A percentile compares a stretch with the other conserved stretches of the same genome.
phyloP scores from a whole-genome alignment of 2,888 invertebrate species.

The Drosophila macrospina region DNA sequence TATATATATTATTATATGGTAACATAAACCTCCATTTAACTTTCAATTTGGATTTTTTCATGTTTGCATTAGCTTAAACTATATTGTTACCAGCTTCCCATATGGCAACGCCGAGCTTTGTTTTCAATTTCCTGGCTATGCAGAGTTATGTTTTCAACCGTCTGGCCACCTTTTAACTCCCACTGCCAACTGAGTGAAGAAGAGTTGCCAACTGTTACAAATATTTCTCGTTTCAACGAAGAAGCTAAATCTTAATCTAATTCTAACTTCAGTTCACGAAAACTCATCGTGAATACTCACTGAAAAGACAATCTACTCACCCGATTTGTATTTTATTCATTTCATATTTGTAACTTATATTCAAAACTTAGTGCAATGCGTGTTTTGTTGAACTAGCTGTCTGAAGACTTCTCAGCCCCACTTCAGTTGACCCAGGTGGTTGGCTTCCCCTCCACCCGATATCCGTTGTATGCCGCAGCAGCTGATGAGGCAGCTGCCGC shows the following conservation, averaged over 20 bases:
- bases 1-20: no score
- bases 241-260: neutral
- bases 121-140: no score
- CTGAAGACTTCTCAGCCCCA: conserved; percentile 3
- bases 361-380: conserved; percentile 40
- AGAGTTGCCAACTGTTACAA: neutral
- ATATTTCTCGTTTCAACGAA: neutral
- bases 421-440: conserved; percentile 82
- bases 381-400: conserved; percentile 50
- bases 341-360: conserved; percentile 51
- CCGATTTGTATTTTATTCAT: conserved; percentile 60
- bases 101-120: no score
- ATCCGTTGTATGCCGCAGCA: conserved; percentile 82
- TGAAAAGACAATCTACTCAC: conserved; percentile 24
- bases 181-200: no score
- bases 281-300: neutral
- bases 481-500: conserved; percentile 79
- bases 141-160: no score
- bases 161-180: no score
- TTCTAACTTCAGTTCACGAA: neutral
- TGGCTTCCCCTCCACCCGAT: conserved; percentile 85
- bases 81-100: no score
- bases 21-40: no score
- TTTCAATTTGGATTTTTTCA: no score
- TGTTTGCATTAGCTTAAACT: no score